phyloP scores from a whole-genome alignment of 2,797 vertebrate genomes.

The Capromys pilorides region DNA sequence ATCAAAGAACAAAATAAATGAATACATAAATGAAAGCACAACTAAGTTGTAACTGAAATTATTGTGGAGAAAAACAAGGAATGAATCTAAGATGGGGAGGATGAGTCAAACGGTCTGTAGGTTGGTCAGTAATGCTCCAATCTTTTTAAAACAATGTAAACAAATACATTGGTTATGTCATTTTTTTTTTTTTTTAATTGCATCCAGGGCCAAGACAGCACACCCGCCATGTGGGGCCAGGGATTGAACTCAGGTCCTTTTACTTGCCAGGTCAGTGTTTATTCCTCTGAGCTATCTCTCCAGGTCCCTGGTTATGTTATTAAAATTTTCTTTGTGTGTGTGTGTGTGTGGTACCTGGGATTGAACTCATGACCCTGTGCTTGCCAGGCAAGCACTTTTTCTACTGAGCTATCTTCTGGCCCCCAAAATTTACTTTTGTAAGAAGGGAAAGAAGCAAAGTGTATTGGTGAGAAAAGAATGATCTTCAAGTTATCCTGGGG shows the following conservation, averaged over 20 bases:
- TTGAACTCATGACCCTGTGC: no score
- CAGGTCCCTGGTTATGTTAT: no score
- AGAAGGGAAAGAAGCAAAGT: constrained; percentile 6
- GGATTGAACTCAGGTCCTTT: no score
- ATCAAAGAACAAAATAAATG: not conserved
- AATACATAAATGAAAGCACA: constrained; percentile 12
- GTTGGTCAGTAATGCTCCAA: not conserved
- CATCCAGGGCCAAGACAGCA: no score
- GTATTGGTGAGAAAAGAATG: not conserved
- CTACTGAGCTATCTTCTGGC: no score
- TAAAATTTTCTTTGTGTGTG: no score
- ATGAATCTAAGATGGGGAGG: not conserved
- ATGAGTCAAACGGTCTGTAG: not conserved
- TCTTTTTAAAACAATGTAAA: constrained; percentile 10
- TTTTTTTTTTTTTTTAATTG: not conserved
- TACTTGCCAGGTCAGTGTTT: no score
- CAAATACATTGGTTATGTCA: not conserved
- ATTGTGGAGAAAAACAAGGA: constrained; percentile 15
- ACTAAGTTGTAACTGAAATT: constrained; percentile 25
- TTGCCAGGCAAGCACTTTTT: no score
- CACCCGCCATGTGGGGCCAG: no score
- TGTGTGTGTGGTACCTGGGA: no score
- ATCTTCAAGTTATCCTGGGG: not conserved
- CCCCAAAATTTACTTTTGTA: not conserved
- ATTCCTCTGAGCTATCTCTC: no score